A percentile compares a stretch with the other conserved stretches of the same genome.
Conservation (phyloP, 2,797 vertebrate species). For the Gephyroberyx darwinii region DNA sequence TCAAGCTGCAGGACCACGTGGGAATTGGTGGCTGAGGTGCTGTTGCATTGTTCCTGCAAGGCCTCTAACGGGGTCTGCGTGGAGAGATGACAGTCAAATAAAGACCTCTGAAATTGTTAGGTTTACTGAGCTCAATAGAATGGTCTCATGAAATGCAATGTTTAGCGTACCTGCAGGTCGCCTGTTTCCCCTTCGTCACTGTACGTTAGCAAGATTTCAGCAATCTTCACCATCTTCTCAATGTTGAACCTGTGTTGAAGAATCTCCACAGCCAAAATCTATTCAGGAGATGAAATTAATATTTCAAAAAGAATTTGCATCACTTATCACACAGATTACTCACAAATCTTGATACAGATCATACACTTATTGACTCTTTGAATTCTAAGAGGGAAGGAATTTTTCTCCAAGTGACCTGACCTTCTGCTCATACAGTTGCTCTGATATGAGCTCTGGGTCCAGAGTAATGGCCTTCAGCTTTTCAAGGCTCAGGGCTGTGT, state of each 20-base stretch:
- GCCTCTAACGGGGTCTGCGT: conserved; percentile 75
- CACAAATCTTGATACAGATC: background rate
- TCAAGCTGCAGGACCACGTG: conserved; percentile 85
- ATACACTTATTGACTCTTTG: background rate
- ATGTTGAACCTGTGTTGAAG: conserved; percentile 87
- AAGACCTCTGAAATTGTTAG: background rate
- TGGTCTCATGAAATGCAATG: background rate
- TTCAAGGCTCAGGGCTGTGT: conserved; percentile 78
- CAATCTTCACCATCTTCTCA: conserved; percentile 84
- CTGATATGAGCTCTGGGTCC: conserved; percentile 75
- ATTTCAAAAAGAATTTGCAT: background rate
- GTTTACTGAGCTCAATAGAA: background rate
- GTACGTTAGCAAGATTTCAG: conserved; percentile 81
- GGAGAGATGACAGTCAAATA: background rate
- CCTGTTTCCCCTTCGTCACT: conserved; percentile 76
- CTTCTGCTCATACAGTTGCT: conserved; percentile 88
- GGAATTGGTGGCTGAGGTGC: conserved; percentile 78
- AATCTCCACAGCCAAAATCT: conserved; percentile 88
- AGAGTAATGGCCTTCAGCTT: conserved; percentile 78
- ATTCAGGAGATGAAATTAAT: conserved; percentile 2
- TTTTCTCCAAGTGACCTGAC: conserved; percentile 59
- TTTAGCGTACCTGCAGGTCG: conserved; percentile 73
- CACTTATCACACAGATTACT: too few species aligned
- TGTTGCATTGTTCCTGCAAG: conserved; percentile 83
- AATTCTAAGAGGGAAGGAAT: background rate